A percentile compares a stretch with the other conserved stretches of the same genome.
Conservation (phyloP, 2,113 vertebrate genomes). For the Variabilichromis moorii region DNA sequence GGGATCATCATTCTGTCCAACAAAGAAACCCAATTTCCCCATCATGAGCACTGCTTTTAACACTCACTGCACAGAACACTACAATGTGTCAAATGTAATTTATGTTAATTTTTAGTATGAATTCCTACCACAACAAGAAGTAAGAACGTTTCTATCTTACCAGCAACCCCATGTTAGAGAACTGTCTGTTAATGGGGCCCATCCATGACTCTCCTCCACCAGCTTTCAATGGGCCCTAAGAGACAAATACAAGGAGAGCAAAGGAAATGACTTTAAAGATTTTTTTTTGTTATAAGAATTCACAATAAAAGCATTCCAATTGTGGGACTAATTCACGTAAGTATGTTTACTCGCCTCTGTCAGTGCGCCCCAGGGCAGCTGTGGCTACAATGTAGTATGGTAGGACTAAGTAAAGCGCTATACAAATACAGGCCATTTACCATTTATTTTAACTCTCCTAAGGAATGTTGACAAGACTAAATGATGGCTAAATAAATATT, state of each 20-base stretch:
- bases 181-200: constrained; percentile 92
- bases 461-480: neutral
- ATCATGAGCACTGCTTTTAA: neutral
- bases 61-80: neutral
- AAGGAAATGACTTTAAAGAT: neutral
- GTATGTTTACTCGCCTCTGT: neutral
- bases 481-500: neutral
- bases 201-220: constrained; percentile 92
- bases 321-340: neutral
- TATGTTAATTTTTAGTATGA: neutral
- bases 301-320: neutral
- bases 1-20: constrained; percentile 68
- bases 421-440: neutral
- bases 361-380: neutral
- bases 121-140: neutral
- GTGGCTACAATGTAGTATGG: neutral
- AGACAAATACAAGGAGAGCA: neutral
- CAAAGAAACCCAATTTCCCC: neutral
- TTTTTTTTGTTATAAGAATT: neutral
- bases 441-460: neutral
- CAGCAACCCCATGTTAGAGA: constrained; percentile 95
- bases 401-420: neutral
- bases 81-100: neutral
- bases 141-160: constrained; percentile 64
- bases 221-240: constrained; percentile 83